Evolutionary conservation across 2,888 invertebrate genomes (phyloP).

Genomic region (Thecophora atra): DNA sequence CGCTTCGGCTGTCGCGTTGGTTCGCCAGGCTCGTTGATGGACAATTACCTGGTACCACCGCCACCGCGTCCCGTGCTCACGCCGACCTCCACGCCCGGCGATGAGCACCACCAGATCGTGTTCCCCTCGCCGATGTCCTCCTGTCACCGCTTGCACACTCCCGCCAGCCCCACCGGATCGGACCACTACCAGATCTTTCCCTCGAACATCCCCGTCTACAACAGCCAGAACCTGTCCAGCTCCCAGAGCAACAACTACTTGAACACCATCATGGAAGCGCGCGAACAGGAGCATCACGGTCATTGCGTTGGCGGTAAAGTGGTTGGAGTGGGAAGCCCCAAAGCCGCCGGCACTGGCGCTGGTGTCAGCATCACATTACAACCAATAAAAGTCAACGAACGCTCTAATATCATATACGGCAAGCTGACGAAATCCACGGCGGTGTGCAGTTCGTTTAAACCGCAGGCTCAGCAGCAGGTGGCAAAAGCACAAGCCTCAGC

Average conservation of each 20-base stretch:
- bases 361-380: constrained; percentile 58
- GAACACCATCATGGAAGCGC: constrained; percentile 65
- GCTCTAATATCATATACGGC: constrained; percentile 63
- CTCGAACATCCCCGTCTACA: constrained; percentile 65
- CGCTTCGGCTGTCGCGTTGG: constrained; percentile 61
- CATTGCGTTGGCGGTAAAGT: constrained; percentile 42
- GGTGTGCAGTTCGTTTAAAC: constrained; percentile 62
- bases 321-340: constrained; percentile 39
- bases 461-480: constrained; percentile 54
- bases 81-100: constrained; percentile 63
- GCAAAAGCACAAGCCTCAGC: constrained; percentile 52
- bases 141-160: constrained; percentile 58
- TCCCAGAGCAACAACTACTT: constrained; percentile 60
- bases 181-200: constrained; percentile 66
- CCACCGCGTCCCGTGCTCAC: constrained; percentile 69
- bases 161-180: constrained; percentile 56
- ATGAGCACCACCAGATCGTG: constrained; percentile 62
- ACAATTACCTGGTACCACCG: constrained; percentile 73
- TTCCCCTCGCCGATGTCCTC: constrained; percentile 62
- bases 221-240: constrained; percentile 53
- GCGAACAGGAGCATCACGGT: constrained; percentile 55
- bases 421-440: constrained; percentile 59
- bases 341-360: constrained; percentile 47
- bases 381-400: constrained; percentile 64
- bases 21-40: constrained; percentile 65